These are phyloP conservation scores for Nycticebus coucang DNA, from an alignment of 2,113 vertebrate species.

Conservation along the genomic window DNA sequence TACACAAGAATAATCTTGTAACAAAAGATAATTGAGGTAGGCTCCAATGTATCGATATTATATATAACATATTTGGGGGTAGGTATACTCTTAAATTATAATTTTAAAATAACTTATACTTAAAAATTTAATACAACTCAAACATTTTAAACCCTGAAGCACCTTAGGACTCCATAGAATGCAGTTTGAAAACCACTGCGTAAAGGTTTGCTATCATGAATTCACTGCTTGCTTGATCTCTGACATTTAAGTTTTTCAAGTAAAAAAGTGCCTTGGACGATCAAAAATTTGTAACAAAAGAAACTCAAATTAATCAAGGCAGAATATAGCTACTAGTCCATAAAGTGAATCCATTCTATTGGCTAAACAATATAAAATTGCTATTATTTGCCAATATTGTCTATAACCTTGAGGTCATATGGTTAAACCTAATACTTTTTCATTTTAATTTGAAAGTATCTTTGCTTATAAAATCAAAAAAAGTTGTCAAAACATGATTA, in stretches of 20 bases:
- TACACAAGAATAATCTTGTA: conserved; percentile 7
- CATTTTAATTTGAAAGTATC: conserved; percentile 18
- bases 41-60: background rate
- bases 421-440: background rate
- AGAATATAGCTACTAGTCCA: background rate
- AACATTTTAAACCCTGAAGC: background rate
- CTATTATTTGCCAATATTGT: conserved; percentile 20
- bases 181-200: background rate
- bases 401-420: background rate
- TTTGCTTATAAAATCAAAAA: conserved; percentile 34
- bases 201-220: background rate
- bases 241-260: conserved; percentile 20
- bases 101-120: background rate
- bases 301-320: conserved; percentile 9
- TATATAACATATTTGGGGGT: background rate
- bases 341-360: background rate
- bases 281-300: conserved; percentile 30
- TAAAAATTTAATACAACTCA: conserved; percentile 34
- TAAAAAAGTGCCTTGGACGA: conserved; percentile 36
- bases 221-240: background rate
- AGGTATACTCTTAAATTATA: conserved; percentile 7
- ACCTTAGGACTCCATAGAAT: background rate
- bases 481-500: conserved; percentile 33
- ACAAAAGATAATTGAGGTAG: conserved; percentile 23
- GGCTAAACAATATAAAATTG: conserved; percentile 14